Percentiles rank a stretch among this genome's conserved stretches.
Conservation (phyloP, 2,113 vertebrate species). For the Gambusia affinis region DNA sequence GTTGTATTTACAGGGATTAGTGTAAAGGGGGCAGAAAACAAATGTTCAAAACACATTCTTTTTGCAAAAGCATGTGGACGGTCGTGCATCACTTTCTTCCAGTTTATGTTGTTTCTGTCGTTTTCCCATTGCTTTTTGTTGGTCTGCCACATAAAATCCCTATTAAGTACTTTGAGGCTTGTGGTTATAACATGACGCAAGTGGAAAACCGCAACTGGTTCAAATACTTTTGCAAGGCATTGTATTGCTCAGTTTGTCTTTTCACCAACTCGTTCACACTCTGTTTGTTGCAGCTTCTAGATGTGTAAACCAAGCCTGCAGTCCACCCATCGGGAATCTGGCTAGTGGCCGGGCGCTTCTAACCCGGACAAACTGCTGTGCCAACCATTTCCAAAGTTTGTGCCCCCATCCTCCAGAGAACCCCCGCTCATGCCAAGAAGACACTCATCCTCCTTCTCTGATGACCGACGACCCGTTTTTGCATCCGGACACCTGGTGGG, state of each 20-base stretch:
- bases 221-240: too few relatives aligned
- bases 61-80: too few relatives aligned
- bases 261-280: neutral
- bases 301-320: conserved; percentile 84
- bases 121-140: too few relatives aligned
- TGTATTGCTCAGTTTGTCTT: neutral
- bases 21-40: too few relatives aligned
- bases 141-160: too few relatives aligned
- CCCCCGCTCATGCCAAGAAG: conserved; percentile 67
- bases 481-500: conserved; percentile 87
- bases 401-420: conserved; percentile 50
- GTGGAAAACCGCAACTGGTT: too few relatives aligned
- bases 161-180: too few relatives aligned
- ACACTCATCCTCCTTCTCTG: conserved; percentile 80
- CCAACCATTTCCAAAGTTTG: conserved; percentile 73
- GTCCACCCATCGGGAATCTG: conserved; percentile 88
- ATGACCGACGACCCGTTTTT: conserved; percentile 88
- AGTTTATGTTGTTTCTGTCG: too few relatives aligned
- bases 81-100: too few relatives aligned
- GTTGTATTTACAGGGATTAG: too few relatives aligned
- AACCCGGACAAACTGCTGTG: conserved; percentile 81
- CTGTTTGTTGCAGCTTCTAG: conserved; percentile 73
- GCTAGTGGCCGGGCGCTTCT: conserved; percentile 82
- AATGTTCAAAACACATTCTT: too few relatives aligned
- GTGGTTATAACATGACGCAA: too few relatives aligned